phyloP scores from a whole-genome alignment of 2,113 vertebrate species.

The Trochalopteron elliotii region DNA sequence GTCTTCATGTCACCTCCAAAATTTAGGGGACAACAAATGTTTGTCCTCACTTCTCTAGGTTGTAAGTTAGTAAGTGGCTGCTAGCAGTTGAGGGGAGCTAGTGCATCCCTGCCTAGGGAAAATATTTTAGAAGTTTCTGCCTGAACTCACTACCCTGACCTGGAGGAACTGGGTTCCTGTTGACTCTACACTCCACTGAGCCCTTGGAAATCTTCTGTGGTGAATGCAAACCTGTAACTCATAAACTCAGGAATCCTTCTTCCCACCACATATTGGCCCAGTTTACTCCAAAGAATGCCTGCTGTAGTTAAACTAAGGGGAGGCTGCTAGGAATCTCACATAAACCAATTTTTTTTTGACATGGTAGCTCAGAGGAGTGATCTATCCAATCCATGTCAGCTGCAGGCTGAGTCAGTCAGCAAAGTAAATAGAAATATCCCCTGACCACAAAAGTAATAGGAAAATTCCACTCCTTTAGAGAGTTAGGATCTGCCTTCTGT shows the following conservation, averaged over 20 bases:
- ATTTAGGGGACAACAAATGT: not conserved
- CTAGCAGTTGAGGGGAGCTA: not conserved
- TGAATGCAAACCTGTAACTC: not conserved
- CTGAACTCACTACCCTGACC: fast-evolving
- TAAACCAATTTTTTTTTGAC: not conserved
- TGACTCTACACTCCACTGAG: not conserved
- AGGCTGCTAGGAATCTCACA: not conserved
- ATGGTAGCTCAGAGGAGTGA: not conserved
- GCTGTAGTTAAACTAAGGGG: not conserved
- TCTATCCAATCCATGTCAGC: not conserved
- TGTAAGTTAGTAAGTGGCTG: not conserved
- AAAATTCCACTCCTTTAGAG: not conserved
- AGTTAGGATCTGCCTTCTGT: not conserved
- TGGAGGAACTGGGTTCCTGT: not conserved
- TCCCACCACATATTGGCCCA: not conserved
- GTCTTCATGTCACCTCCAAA: not conserved
- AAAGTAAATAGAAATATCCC: not conserved
- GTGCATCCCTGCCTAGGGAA: not conserved
- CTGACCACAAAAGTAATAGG: not conserved
- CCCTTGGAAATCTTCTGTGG: not conserved
- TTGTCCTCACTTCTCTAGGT: not conserved
- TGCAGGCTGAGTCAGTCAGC: not conserved
- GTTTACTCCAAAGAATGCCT: not conserved
- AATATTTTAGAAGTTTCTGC: not conserved
- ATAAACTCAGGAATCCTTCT: not conserved